Evolutionary conservation across 2,888 invertebrate species (phyloP), one percentile per base, ranked within the genome.

Genomic region (Epicampocera succincta): DNA sequence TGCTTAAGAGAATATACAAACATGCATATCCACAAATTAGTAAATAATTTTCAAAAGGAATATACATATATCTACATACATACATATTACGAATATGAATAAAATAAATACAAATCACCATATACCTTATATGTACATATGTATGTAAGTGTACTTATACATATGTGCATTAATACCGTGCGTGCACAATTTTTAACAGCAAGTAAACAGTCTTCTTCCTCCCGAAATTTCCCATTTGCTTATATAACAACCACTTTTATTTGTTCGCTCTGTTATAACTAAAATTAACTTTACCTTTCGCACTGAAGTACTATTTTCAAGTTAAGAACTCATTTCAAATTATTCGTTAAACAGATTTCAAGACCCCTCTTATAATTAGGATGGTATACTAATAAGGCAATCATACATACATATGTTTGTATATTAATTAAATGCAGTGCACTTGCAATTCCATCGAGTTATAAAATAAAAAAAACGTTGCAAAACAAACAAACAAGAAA

Each of bases 201-300:
- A 29, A 6, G 6, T 29, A 29, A 29, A n/a, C n/a, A n/a, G 25
- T 25, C 5, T 33, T 9, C 8, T 33, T 33, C 1, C 33, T 33
- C 33, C 33, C 8, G 33, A 9, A 33, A 33, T 33, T 8, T 33
- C 8, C 33, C 3, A 33, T 33, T 33, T 21, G 8, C 56, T 78
- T 72, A 60, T 66, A 72, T 72, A 72, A 78, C 65, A 65, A 65
- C 21, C 29, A 63, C 19, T 77, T 61, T 56, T 29, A 46, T 71
- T 65, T 65, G 42, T 15, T 52, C 8, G 9, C 8, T 9, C 8
- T 33, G 25, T 33, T 8, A 8, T 33, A 8, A 9, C 33, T 9
- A 33, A 33, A 33, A 1, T 33, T 3, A 9, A 33, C 3, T 1
- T 25, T 44, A 58, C 58, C 21, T 65, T 21, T 29, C 19, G 13